These are phyloP conservation scores for Zaprionus ornatus DNA, from an alignment of 1,140 invertebrate genomes.

Conservation along the genomic window DNA sequence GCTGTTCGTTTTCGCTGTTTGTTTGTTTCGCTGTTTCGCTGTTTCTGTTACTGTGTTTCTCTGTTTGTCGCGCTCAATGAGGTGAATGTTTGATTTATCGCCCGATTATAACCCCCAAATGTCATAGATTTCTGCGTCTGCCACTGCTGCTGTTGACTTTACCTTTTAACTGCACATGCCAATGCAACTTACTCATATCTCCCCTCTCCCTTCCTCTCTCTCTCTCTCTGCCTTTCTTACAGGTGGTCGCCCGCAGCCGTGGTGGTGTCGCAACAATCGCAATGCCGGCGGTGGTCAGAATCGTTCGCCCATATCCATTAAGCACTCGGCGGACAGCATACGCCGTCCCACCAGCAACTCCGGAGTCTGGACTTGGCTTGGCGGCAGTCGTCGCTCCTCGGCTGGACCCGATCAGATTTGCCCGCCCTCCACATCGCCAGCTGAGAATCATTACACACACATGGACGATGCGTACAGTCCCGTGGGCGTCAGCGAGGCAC, in stretches of 20 bases:
- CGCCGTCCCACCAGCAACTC: constrained; percentile 86
- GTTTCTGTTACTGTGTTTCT: constrained; percentile 20
- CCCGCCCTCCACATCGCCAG: constrained; percentile 84
- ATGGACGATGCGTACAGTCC: constrained; percentile 87
- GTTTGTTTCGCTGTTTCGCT: constrained; percentile 57
- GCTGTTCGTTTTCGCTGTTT: constrained; percentile 64
- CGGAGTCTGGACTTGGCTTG: constrained; percentile 88
- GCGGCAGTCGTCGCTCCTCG: constrained; percentile 85
- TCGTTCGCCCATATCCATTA: constrained; percentile 78
- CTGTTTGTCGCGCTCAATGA: constrained; percentile 47
- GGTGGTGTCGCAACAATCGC: constrained; percentile 83
- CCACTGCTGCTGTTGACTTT: neutral
- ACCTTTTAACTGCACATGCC: constrained; percentile 19
- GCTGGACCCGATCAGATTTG: constrained; percentile 84
- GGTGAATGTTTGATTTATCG: constrained; percentile 82
- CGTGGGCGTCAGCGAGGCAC: constrained; percentile 85
- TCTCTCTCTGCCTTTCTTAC: constrained; percentile 12
- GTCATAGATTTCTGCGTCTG: constrained; percentile 63
- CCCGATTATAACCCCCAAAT: constrained; percentile 73
- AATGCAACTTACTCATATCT: constrained; percentile 36
- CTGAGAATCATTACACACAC: constrained; percentile 89
- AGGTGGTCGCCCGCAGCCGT: constrained; percentile 83
- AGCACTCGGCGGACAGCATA: constrained; percentile 82
- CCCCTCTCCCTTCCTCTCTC: constrained; percentile 1
- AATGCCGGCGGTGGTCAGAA: constrained; percentile 71